Conservation (phyloP, 2,797 vertebrate species). For the Prionace glauca region DNA sequence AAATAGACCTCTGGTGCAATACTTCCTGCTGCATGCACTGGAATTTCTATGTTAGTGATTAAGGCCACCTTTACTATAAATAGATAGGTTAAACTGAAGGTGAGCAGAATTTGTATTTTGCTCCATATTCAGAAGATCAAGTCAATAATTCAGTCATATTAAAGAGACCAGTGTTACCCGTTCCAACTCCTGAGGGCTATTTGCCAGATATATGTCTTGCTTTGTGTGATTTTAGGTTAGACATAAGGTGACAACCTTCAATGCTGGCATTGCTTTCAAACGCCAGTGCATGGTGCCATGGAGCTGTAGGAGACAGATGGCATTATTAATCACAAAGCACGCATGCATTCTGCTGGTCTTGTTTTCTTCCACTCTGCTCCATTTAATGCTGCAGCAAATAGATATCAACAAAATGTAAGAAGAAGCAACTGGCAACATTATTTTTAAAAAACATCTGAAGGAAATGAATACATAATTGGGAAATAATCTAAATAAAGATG, state of each 20-base stretch:
- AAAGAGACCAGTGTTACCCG: background rate
- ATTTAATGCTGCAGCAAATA: slow-evolving; percentile 14
- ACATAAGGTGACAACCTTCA: background rate
- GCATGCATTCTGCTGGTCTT: background rate
- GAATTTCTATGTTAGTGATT: background rate
- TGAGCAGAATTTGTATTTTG: background rate
- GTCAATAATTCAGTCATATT: background rate
- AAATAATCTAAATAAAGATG: background rate
- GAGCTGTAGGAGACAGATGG: background rate
- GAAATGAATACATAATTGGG: background rate
- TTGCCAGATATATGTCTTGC: background rate
- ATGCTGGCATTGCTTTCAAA: background rate
- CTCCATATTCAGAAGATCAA: background rate
- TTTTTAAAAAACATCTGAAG: background rate
- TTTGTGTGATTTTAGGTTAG: background rate
- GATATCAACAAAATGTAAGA: background rate
- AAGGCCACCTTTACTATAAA: background rate
- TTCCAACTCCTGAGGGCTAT: background rate
- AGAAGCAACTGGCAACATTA: background rate
- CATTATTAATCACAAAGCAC: background rate
- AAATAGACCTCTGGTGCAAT: background rate
- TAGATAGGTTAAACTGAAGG: background rate
- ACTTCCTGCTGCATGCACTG: background rate
- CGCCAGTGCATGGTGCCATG: background rate
- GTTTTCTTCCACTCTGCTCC: background rate